phyloP scores from a whole-genome alignment of 2,888 invertebrate species.

The Nineta flava region DNA sequence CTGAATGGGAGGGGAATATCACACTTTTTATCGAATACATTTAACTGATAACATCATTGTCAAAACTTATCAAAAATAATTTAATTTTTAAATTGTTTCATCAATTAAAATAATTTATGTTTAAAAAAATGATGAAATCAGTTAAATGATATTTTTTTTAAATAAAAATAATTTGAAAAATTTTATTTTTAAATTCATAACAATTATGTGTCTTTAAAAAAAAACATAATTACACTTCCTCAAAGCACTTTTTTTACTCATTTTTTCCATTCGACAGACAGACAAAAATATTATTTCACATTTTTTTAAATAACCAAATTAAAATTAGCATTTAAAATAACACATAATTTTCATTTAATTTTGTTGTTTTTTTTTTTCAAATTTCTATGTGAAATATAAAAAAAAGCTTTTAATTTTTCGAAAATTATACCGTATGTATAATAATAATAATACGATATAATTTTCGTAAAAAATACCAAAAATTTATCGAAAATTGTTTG shows the following conservation, averaged over 20 bases:
- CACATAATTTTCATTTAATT: conserved; percentile 8
- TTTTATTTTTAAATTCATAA: background rate
- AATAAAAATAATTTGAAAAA: too few species aligned
- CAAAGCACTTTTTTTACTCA: background rate
- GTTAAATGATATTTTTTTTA: too few species aligned
- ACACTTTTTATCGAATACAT: background rate
- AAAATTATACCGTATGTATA: too few species aligned
- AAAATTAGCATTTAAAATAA: conserved; percentile 2
- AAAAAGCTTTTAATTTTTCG: too few species aligned
- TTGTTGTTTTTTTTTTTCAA: conserved; percentile 3
- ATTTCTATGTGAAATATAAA: conserved; percentile 11
- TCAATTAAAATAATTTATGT: too few species aligned
- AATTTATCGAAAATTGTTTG: too few species aligned
- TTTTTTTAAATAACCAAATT: background rate
- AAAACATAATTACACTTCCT: background rate
- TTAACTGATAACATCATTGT: conserved; percentile 1
- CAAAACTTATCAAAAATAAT: too few species aligned
- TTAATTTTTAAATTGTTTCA: too few species aligned
- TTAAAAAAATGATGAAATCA: too few species aligned
- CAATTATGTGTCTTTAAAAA: background rate
- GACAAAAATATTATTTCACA: background rate
- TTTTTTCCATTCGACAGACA: background rate
- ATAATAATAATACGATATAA: too few species aligned
- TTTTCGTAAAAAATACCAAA: too few species aligned
- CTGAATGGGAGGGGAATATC: conserved; percentile 1